Evolutionary conservation across 2,113 vertebrate genomes (phyloP), one percentile per base, ranked within the genome.

Genomic region (Sterrhoptilus dennistouni): DNA sequence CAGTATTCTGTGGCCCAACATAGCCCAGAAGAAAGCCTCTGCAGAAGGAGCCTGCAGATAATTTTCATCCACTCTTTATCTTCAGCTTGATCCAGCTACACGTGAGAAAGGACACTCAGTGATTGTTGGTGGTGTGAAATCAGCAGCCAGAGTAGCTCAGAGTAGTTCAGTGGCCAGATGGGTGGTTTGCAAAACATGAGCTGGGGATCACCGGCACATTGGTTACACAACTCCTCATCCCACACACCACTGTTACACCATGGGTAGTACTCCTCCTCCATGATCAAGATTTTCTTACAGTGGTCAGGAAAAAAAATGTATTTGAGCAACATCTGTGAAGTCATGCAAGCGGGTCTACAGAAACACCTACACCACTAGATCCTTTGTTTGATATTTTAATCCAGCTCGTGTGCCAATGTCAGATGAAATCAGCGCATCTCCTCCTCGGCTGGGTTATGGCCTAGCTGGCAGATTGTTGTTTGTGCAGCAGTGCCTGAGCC

Each of bases 401-500:
- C 45, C 52, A 93, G 60, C 54, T 89, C 86, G 60, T 64, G 69
- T 83, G 89, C 56, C 93, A 75, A 8, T 70, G 71, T 83, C 86
- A 96, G 91, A 89, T 66, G 86, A 87, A 90, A 93, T 95, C 91
- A 78, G 80, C 35, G 23, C 52, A 27, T 89, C 86, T 89, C 86
- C 83, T 90, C 89, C 89, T 92, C 86, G 33, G 91, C 8, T 6
- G 83, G 56, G 56, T 83, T 87, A 64, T 3, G 9, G 38, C 44
- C 77, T 28, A 33, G 86, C 91, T 83, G 86, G 59, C 70, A 83
- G 71, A 74, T 35, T 63, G 80, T 60, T 70, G 60, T 25, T 3
- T 63, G 91, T 56, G 80, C 94, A 95, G 33, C 28, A 2, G 14
- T 4, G 44, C 18, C 64, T 50, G 83, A 81, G 72, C 68, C 89